Conservation (phyloP, 2,797 vertebrate species). For the Gymnodraco acuticeps region DNA sequence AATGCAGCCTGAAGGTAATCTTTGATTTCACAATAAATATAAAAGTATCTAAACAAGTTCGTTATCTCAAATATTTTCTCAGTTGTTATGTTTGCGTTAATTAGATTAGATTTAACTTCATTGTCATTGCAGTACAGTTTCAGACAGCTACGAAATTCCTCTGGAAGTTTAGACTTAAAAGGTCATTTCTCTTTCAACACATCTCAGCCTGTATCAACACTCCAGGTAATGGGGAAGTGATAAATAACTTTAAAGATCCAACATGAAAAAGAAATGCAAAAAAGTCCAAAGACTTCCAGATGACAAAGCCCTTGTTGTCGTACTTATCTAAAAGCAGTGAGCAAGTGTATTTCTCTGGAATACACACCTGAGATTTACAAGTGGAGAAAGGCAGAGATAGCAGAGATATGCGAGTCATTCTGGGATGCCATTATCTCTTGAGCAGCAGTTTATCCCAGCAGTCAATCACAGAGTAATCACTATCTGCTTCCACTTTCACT, state of each 20-base stretch:
- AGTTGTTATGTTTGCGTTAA: background rate
- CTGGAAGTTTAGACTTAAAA: constrained; percentile 2
- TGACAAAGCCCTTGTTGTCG: constrained; percentile 1
- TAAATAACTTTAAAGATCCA: background rate
- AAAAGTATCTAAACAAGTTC: constrained; percentile 53
- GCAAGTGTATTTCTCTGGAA: constrained; percentile 18
- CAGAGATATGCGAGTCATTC: constrained; percentile 47
- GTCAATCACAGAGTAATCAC: constrained; percentile 59
- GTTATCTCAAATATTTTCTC: constrained; percentile 18
- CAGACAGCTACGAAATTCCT: constrained; percentile 42
- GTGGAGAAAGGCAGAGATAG: constrained; percentile 25
- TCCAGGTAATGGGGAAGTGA: background rate
- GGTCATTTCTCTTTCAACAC: constrained; percentile 28
- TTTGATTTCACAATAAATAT: constrained; percentile 52
- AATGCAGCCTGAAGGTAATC: background rate
- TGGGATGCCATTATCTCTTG: constrained; percentile 58
- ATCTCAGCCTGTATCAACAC: background rate
- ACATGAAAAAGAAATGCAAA: background rate
- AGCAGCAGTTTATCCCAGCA: constrained; percentile 64
- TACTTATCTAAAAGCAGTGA: constrained; percentile 16
- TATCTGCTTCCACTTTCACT: constrained; percentile 66
- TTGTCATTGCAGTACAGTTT: too few species aligned
- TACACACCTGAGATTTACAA: constrained; percentile 39
- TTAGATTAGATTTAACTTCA: too few species aligned
- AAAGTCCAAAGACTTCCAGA: background rate